A percentile compares a stretch with the other conserved stretches of the same genome.
phyloP scores from a whole-genome alignment of 1,140 invertebrate genomes.

The Artemia franciscana region DNA sequence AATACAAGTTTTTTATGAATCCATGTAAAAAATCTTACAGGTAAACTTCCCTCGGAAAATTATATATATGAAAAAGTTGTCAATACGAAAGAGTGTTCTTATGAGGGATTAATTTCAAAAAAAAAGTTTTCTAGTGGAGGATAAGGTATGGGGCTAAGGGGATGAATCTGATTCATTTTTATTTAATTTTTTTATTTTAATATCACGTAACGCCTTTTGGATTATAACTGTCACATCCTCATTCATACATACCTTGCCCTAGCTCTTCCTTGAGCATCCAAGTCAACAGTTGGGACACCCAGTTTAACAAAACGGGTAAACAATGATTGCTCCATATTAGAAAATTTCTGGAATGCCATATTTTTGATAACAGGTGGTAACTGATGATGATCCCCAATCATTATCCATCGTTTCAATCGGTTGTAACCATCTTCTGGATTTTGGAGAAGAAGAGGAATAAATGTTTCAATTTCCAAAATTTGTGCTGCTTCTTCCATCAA shows the following conservation, averaged over 20 bases:
- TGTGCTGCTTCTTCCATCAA: conserved; percentile 98
- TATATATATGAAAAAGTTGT: no score
- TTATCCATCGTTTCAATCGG: conserved; percentile 95
- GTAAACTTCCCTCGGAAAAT: no score
- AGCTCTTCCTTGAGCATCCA: conserved; percentile 92
- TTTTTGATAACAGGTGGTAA: conserved; percentile 98
- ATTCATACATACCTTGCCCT: conserved; percentile 41
- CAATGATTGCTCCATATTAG: conserved; percentile 97
- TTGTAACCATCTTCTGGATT: conserved; percentile 91
- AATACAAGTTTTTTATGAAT: no score
- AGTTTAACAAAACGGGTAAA: conserved; percentile 88
- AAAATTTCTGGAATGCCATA: conserved; percentile 99
- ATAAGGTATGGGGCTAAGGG: no score
- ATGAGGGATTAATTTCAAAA: no score
- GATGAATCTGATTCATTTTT: no score
- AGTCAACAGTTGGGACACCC: conserved; percentile 83
- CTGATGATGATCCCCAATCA: conserved; percentile 98
- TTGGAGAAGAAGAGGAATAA: conserved; percentile 89
- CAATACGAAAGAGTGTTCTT: no score
- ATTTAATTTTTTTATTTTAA: no score
- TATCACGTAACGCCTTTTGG: no score
- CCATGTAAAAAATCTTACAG: no score
- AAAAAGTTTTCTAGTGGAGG: no score
- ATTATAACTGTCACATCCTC: no score
- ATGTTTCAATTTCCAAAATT: conserved; percentile 98